Base-by-base conservation (phyloP, 2,888 invertebrate genomes). In the Cenopis cana region DNA sequence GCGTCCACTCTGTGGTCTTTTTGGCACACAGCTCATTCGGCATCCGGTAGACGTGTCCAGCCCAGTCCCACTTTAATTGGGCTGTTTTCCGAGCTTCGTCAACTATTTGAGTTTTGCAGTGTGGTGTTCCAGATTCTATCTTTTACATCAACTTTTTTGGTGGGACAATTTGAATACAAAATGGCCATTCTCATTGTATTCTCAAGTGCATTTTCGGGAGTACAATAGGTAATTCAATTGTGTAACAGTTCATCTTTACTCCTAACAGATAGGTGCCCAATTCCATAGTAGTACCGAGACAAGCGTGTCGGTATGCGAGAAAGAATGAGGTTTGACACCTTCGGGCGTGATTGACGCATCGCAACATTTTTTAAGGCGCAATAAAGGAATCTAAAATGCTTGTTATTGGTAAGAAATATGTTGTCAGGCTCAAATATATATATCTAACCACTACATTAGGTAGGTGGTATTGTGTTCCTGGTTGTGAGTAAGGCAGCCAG, bases 251-350 rank as follows among this genome's bases (percentile, higher is more conserved):
- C 46, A n/a, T 46, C 46, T 46, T 33, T 3, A 8, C 46, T 1
- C 12, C 46, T 46, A n/a, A n/a, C 5, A n/a, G n/a, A 14, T 41
- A 14, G 14, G n/a, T 60, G 1, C 38, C 9, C 60, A 46, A 24
- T 60, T n/a, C 54, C 54, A n/a, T 36, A 41, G 24, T 52, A 24
- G 20, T 18, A 18, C 33, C 8, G 61, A n/a, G 33, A 68, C 36
- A 12, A 61, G 36, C 54, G 55, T 49, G 52, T 8, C 49, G 69
- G 61, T 62, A 69, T 69, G 62, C 61, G 55, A 18, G 17, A n/a
- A 46, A 41, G 41, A 59, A 41, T 59, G 20, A 38, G n/a, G 20
- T 18, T 17, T 29, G 46, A 49, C 60, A 46, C 60, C 46, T 49
- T 14, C 17, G 10, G 49, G 46, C 29, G 17, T 49, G 49, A 61